Evolutionary conservation across 2,113 vertebrate genomes (phyloP), one percentile per base, ranked within the genome.

Genomic region (Cinclus cinclus): DNA sequence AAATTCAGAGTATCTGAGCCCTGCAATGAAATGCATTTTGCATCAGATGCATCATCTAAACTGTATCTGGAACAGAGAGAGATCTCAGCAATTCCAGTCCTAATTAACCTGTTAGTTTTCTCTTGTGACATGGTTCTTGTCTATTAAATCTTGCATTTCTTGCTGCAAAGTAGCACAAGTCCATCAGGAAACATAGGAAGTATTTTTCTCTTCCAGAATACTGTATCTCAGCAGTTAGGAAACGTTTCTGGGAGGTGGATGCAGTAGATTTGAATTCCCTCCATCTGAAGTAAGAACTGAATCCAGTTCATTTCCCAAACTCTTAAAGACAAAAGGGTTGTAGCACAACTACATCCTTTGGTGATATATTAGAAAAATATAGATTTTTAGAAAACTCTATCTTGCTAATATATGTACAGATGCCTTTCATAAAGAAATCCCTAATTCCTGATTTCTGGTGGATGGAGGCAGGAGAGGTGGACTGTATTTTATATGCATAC

Each of bases 21-120:
- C 63, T 65, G 53, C 65, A 92, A 90, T 83, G 42, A 94, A 90
- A 95, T 90, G 37, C 3, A 4, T 93, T 95, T 95, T 95, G 77
- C 25, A 86, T 88, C 78, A 82, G 65, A 82, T 93, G 53, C 78
- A 79, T 47, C 24, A 90, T 67, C 78, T 87, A 91, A 96, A 87
- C 78, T 91, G 58, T 47, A 91, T 64, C 64, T 95, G 93, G 49
- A 95, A 52, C 23, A 3, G 33, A 87, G 62, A 92, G 50, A 67
- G 30, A 76, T 84, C 62, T 92, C 85, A 76, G 37, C 62, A 31
- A 62, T 95, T 96, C 16, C 58, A 87, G 84, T 76, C 70, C 78
- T 93, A 95, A 93, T 96, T 94, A 96, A 95, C 68, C 50, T 55
- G 42, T 60, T 41, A 7, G 28, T 81, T 96, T 93, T 62, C 84